A percentile compares a stretch with the other conserved stretches of the same genome.
These are phyloP conservation scores for Lindbergichthys nudifrons DNA, from an alignment of 2,797 vertebrate species.

Conservation along the genomic window DNA sequence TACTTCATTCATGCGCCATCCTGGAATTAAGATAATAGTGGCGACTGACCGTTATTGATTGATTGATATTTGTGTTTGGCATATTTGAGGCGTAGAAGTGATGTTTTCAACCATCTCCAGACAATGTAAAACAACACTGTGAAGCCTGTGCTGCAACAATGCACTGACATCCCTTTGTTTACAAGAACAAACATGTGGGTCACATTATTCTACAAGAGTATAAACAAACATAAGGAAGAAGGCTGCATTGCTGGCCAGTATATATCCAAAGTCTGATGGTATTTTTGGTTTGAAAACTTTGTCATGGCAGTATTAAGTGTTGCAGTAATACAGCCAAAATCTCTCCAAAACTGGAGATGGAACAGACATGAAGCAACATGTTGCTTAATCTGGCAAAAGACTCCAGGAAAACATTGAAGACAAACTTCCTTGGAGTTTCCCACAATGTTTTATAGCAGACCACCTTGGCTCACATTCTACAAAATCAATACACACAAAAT, in stretches of 20 bases:
- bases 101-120: constrained; percentile 35
- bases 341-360: neutral
- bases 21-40: constrained; percentile 11
- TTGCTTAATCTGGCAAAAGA: constrained; percentile 22
- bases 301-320: constrained; percentile 10
- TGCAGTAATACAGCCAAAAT: neutral
- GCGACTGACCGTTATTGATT: neutral
- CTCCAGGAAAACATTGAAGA: constrained; percentile 3
- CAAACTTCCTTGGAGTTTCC: neutral
- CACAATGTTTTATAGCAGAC: neutral
- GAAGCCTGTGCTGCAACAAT: constrained; percentile 19
- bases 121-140: constrained; percentile 16
- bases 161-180: constrained; percentile 26
- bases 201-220: constrained; percentile 32
- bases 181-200: constrained; percentile 37
- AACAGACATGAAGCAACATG: neutral
- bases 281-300: constrained; percentile 39
- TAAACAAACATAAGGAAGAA: constrained; percentile 46
- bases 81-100: constrained; percentile 27
- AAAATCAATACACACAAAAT: constrained; percentile 12
- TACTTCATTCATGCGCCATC: constrained; percentile 2
- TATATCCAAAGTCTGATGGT: constrained; percentile 24
- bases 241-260: constrained; percentile 18
- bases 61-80: constrained; percentile 19
- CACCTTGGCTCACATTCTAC: neutral